Percentiles rank a stretch among this genome's conserved stretches.
phyloP scores from a whole-genome alignment of 2,797 vertebrate genomes.

The Gambusia yucatana region DNA sequence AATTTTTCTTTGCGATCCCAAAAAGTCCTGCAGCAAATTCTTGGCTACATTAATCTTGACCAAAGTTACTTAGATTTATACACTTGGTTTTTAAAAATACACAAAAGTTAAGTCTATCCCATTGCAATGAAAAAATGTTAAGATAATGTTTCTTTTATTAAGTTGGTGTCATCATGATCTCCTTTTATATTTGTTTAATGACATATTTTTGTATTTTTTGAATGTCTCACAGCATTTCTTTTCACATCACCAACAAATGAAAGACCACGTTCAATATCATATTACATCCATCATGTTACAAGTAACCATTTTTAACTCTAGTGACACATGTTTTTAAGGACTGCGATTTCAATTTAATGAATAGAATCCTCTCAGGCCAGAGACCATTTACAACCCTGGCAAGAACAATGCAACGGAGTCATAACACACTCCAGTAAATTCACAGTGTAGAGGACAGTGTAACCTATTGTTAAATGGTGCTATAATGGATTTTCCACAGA shows the following conservation, averaged over 20 bases:
- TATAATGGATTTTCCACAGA: constrained; percentile 69
- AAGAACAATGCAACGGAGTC: constrained; percentile 34
- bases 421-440: constrained; percentile 36
- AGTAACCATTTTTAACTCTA: background rate
- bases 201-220: too few species aligned
- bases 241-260: background rate
- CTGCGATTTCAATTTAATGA: constrained; percentile 19
- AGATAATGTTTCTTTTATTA: too few species aligned
- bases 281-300: background rate
- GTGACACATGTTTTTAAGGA: constrained; percentile 4
- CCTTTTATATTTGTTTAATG: too few species aligned
- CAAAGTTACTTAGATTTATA: too few species aligned
- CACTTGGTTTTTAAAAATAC: too few species aligned
- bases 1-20: too few species aligned
- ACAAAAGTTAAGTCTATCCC: too few species aligned
- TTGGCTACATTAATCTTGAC: too few species aligned
- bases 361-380: constrained; percentile 30
- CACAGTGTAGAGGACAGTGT: constrained; percentile 48
- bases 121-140: too few species aligned
- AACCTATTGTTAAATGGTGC: constrained; percentile 55
- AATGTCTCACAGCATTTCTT: too few species aligned
- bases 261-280: background rate
- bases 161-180: too few species aligned
- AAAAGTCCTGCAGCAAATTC: too few species aligned
- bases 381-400: constrained; percentile 45